These are phyloP conservation scores for Steinernema feltiae DNA, from an alignment of 1,140 invertebrate genomes.

Conservation along the genomic window DNA sequence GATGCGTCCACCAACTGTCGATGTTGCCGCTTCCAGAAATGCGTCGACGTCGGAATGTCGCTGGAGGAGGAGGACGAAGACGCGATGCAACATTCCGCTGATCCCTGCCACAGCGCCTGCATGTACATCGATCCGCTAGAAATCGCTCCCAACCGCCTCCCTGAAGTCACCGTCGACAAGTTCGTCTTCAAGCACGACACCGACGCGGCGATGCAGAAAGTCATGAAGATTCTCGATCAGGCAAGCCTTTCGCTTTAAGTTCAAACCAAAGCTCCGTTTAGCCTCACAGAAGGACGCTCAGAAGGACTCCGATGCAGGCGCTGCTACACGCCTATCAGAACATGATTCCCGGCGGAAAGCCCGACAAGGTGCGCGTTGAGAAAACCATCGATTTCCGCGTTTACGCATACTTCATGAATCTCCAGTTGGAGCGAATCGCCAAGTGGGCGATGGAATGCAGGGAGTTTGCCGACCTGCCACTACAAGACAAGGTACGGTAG, in stretches of 20 bases:
- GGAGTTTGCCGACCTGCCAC: not conserved
- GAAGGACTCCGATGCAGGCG: not conserved
- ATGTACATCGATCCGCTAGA: not conserved
- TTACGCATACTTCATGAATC: not conserved
- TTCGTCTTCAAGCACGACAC: not conserved
- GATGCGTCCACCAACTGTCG: not conserved
- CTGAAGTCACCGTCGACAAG: not conserved
- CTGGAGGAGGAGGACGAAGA: not conserved
- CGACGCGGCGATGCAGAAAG: not conserved
- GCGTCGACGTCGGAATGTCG: not conserved
- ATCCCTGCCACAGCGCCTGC: not conserved
- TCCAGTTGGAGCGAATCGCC: not conserved
- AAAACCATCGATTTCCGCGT: not conserved
- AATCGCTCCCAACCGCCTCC: not conserved
- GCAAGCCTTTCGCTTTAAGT: not conserved
- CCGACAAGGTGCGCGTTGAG: not conserved
- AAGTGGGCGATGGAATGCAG: slow-evolving; percentile 8
- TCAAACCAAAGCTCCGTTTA: not conserved
- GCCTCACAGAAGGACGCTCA: not conserved
- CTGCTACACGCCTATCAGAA: not conserved
- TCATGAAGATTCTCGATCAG: not conserved
- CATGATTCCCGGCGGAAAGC: not conserved
- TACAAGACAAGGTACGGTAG: not conserved
- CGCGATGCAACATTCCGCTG: not conserved
- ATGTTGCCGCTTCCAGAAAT: not conserved